Conservation (phyloP, 2,888 invertebrate species). For the Agrochola circellaris region DNA sequence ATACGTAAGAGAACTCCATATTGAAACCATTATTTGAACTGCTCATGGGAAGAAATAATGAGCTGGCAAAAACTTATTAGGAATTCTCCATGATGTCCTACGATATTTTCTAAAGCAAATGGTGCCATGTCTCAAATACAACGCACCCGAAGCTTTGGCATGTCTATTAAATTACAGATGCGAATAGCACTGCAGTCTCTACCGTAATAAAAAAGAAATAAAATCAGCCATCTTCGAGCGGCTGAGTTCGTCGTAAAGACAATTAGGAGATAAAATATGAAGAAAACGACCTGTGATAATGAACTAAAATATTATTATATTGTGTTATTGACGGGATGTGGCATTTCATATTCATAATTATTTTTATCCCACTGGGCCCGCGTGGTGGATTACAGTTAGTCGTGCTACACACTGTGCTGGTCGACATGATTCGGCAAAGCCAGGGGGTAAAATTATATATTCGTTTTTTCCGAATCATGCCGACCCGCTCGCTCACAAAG, state of each 20-base stretch:
- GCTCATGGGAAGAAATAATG: too few relatives aligned
- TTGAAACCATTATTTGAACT: not conserved
- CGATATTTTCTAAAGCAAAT: not conserved
- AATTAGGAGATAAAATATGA: constrained; percentile 31
- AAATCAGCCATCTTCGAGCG: constrained; percentile 21
- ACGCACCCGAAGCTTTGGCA: not conserved
- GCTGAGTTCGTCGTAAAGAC: constrained; percentile 23
- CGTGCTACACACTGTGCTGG: too few relatives aligned
- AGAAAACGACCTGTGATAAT: constrained; percentile 1
- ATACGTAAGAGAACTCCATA: not conserved
- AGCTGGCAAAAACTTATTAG: fast-evolving
- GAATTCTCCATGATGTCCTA: not conserved
- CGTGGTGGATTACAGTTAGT: not conserved
- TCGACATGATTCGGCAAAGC: too few relatives aligned
- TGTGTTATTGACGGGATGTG: constrained; percentile 14
- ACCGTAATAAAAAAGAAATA: constrained; percentile 36
- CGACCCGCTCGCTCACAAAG: not conserved
- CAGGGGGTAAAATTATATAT: too few relatives aligned
- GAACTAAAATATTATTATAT: not conserved
- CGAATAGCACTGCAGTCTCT: constrained; percentile 29
- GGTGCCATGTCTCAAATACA: not conserved
- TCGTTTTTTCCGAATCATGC: too few relatives aligned
- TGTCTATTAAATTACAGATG: constrained; percentile 17
- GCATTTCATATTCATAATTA: not conserved
- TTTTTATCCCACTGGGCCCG: not conserved